Base-by-base conservation (phyloP, 92 coral and sea anemone genomes). In the Porites rus region DNA sequence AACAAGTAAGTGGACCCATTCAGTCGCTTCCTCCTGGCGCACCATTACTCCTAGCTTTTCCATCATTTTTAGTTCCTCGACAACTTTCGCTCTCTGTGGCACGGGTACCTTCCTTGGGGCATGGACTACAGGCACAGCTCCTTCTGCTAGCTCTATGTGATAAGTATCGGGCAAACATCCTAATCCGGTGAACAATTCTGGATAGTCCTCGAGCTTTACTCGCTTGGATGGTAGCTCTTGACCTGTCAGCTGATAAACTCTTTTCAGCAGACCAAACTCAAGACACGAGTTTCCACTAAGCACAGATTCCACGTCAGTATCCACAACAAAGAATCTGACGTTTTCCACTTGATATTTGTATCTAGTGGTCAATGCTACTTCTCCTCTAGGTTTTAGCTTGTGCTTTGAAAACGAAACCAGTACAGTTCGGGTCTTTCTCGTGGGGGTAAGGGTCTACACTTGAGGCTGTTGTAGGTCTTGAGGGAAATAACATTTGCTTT, bases 41-140 rank as follows among this genome's bases (percentile, higher is more conserved):
- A 62, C 81, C 5, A 87, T 50, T n/a, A 87, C 91, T 63, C 85
- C 77, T 22, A 79, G 50, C 75, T 72, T 63, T 74, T 87, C 86
- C 65, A 87, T 67, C 73, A 74, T 25, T 65, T 50, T 80, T 22
- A 80, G 77, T 58, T 80, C 79, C 8, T 72, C 76, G 14, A 72
- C 61, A 46, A 72, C 87, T 72, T 83, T 73, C 62, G 16, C 72
- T 72, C 87, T 60, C 22, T 83, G 79, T n/a, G 80, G 87, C 10
- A 53, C 62, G 4, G 87, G 87, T 31, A 73, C 17, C 87, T 61
- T 74, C 25, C 74, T 83, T 59, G 87, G 87, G 11, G 71, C 10
- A 72, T 82, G 79, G 19, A 72, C 75, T 43, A 71, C 75, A 31
- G 60, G 76, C 28, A 64, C 67, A 24, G 79, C 78, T 9, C 69